phyloP scores from a whole-genome alignment of 1,140 invertebrate genomes.

The Aphidius gifuensis region DNA sequence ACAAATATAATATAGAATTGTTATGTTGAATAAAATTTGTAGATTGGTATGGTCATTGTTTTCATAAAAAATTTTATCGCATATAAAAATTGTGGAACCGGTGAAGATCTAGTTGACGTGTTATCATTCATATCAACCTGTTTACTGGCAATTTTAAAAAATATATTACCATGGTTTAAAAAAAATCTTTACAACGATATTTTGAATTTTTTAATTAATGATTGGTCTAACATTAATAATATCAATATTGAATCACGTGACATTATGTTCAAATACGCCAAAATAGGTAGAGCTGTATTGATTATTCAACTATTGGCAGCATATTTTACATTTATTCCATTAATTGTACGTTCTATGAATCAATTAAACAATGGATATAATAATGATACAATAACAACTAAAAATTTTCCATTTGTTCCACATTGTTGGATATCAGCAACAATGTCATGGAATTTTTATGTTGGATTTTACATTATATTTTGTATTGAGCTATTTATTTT shows the following conservation, averaged over 20 bases:
- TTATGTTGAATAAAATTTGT: no score
- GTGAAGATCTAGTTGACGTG: conserved; percentile 16
- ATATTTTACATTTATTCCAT: conserved; percentile 5
- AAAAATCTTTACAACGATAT: conserved; percentile 7
- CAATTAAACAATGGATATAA: background rate
- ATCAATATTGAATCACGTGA: background rate
- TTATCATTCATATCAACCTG: conserved; percentile 10
- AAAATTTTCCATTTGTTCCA: conserved; percentile 19
- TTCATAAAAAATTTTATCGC: conserved; percentile 13
- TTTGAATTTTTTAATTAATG: conserved; percentile 17
- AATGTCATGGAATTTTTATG: conserved; percentile 12
- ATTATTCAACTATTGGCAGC: conserved; percentile 15
- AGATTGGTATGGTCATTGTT: no score
- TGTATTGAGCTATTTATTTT: conserved; percentile 19
- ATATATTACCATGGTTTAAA: conserved; percentile 7
- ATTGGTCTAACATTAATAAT: conserved; percentile 8
- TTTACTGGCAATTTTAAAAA: conserved; percentile 19
- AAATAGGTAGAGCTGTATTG: conserved; percentile 18
- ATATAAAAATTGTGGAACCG: conserved; percentile 13
- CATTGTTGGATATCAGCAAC: conserved; percentile 19
- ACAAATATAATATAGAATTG: no score
- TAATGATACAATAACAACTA: background rate
- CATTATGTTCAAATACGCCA: conserved; percentile 20
- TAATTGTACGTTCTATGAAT: conserved; percentile 9
- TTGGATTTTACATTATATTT: conserved; percentile 13